A percentile compares a stretch with the other conserved stretches of the same genome.
Conservation (phyloP, 1,140 invertebrate species). For the Dendrolimus kikuchii region DNA sequence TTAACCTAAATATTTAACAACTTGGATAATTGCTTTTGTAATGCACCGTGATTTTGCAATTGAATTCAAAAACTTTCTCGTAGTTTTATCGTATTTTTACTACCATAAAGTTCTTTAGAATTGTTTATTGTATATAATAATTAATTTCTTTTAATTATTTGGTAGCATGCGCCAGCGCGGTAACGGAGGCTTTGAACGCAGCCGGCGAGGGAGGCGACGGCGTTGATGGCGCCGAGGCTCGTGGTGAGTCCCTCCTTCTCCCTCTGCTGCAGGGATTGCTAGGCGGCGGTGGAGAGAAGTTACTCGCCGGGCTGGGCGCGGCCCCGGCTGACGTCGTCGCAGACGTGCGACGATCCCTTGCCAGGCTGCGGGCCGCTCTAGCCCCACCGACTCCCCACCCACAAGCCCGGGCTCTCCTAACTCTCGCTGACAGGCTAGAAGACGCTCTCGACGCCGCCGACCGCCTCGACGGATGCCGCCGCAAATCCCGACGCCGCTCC, state of each 20-base stretch:
- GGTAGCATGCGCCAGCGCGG: constrained; percentile 74
- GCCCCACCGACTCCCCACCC: constrained; percentile 71
- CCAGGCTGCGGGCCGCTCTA: constrained; percentile 80
- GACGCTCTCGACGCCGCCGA: constrained; percentile 75
- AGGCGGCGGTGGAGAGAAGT: constrained; percentile 50
- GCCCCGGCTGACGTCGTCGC: constrained; percentile 75
- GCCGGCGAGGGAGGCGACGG: constrained; percentile 29
- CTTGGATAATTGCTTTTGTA: too few species aligned
- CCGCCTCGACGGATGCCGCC: constrained; percentile 45
- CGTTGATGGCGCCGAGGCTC: constrained; percentile 27
- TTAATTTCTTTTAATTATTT: constrained; percentile 3
- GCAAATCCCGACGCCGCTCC: constrained; percentile 46
- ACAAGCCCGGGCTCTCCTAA: constrained; percentile 78
- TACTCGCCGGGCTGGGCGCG: constrained; percentile 48
- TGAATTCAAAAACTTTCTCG: too few species aligned
- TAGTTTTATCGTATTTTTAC: too few species aligned
- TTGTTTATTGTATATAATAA: neutral
- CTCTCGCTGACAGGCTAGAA: constrained; percentile 83
- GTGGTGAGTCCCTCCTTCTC: constrained; percentile 73
- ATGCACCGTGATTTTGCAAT: too few species aligned
- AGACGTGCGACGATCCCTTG: constrained; percentile 85
- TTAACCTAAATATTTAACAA: too few species aligned
- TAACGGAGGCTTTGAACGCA: constrained; percentile 69
- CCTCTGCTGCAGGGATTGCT: constrained; percentile 75
- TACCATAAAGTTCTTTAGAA: too few species aligned